Evolutionary conservation across 2,797 vertebrate genomes (phyloP), one percentile per base, ranked within the genome.

Genomic region (Malacoctenus gilli): DNA sequence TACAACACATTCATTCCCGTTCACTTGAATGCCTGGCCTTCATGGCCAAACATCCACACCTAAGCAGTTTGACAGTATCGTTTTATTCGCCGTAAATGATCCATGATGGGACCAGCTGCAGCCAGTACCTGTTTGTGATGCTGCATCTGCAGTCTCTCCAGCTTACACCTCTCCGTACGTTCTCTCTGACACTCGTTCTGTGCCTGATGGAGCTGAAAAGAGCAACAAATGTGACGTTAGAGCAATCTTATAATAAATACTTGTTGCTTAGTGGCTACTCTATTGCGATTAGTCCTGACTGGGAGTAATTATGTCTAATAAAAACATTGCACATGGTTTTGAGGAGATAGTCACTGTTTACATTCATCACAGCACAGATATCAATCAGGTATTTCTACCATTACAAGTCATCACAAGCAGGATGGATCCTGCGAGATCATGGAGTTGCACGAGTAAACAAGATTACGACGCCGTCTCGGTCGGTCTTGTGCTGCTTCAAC

Each of bases 111-210:
- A 12, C 12, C 30, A 48, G 56, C 51, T 51, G 44, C 13, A 62
- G 22, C 32, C 62, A 61, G 73, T 93, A 98, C 97, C 96, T 98
- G 94, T 84, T 96, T 98, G 75, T 95, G 95, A 80, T 95, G 94
- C 82, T 95, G 94, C 87, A 94, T 96, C 78, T 96, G 92, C 72
- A 93, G 85, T 86, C 95, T 93, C 87, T 93, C 95, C 57, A 94
- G 89, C 79, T 95, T 96, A 78, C 96, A 96, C 51, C 96, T 92
- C 67, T 98, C 96, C 5, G 93, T 91, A 1, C 93, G 92, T 72
- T 96, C 95, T 71, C 93, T 90, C 89, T 95, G 93, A 87, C 90
- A 96, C 83, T 96, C 94, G 0, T 94, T 96, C 84, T 95, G 94
- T 39, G 92, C 93, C 75, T 94, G 89, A 60, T 93, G 92, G 59